Percentiles rank a stretch among this genome's conserved stretches.
phyloP scores from a whole-genome alignment of 2,888 invertebrate genomes.

The Archaeoteleia sp. region DNA sequence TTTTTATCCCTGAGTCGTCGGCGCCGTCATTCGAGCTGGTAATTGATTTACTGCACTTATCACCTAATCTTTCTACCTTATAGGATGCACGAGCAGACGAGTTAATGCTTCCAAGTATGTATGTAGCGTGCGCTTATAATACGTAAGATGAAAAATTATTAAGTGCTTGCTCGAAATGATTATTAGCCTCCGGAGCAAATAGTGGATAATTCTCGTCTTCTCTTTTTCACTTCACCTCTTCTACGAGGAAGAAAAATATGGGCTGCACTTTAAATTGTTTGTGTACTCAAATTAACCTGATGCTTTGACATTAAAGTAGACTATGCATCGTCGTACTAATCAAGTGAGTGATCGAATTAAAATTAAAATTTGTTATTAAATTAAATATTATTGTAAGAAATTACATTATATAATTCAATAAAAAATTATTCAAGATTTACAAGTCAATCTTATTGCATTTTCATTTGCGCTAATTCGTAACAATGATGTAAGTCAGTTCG shows the following conservation, averaged over 20 bases:
- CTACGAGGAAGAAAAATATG: slow-evolving; percentile 17
- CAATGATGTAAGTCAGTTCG: slow-evolving; percentile 11
- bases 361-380: background rate
- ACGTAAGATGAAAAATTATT: slow-evolving; percentile 38
- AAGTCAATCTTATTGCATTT: no score
- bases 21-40: slow-evolving; percentile 15
- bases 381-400: no score
- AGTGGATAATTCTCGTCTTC: slow-evolving; percentile 31
- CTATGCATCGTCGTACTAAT: slow-evolving; percentile 7
- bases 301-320: slow-evolving; percentile 19
- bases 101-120: slow-evolving; percentile 35
- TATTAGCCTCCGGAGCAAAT: slow-evolving; percentile 43
- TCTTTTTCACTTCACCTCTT: slow-evolving; percentile 24
- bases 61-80: slow-evolving; percentile 47
- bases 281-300: slow-evolving; percentile 22
- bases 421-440: no score
- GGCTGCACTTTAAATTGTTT: slow-evolving; percentile 5
- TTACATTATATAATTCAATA: no score
- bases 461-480: slow-evolving; percentile 1
- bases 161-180: slow-evolving; percentile 39
- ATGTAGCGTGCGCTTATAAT: slow-evolving; percentile 21
- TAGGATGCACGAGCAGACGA: slow-evolving; percentile 19
- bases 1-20: slow-evolving; percentile 8
- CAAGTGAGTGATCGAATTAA: background rate
- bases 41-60: slow-evolving; percentile 52